Percentiles rank a stretch among this genome's conserved stretches.
phyloP scores from a whole-genome alignment of 2,888 invertebrate species.

The Ichneumon xanthorius region DNA sequence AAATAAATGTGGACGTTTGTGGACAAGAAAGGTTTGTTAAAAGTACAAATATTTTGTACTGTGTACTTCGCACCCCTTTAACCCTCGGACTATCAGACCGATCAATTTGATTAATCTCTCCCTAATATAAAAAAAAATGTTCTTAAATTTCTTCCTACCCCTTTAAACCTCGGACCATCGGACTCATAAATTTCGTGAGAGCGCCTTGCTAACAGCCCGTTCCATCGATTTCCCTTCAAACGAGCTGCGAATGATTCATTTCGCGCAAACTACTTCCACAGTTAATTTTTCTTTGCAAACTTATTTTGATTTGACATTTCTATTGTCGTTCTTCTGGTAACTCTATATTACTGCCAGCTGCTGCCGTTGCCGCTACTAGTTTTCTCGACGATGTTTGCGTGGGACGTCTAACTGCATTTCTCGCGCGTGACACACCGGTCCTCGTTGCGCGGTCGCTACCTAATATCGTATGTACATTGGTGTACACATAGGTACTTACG shows the following conservation, averaged over 20 bases:
- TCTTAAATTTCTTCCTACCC: too few relatives aligned
- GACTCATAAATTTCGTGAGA: neutral
- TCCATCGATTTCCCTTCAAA: too few relatives aligned
- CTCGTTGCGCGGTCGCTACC: neutral
- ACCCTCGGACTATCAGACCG: too few relatives aligned
- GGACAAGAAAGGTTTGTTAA: too few relatives aligned
- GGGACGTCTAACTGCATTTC: slow-evolving; percentile 81
- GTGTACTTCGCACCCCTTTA: too few relatives aligned
- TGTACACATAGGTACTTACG: slow-evolving; percentile 1
- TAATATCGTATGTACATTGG: slow-evolving; percentile 21
- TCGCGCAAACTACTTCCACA: too few relatives aligned
- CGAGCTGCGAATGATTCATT: too few relatives aligned
- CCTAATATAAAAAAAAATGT: neutral
- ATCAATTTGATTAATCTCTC: neutral
- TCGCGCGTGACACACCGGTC: slow-evolving; percentile 78
- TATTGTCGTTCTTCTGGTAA: slow-evolving; percentile 50
- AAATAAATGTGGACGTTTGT: too few relatives aligned
- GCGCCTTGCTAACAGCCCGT: too few relatives aligned
- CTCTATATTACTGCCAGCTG: slow-evolving; percentile 26
- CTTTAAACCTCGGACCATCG: too few relatives aligned
- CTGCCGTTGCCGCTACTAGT: slow-evolving; percentile 17
- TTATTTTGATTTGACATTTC: slow-evolving; percentile 20
- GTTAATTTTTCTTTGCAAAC: neutral
- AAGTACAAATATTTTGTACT: too few relatives aligned
- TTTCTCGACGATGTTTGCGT: slow-evolving; percentile 69